Base-by-base conservation (phyloP, 2,113 vertebrate species). In the Cololabis saira region DNA sequence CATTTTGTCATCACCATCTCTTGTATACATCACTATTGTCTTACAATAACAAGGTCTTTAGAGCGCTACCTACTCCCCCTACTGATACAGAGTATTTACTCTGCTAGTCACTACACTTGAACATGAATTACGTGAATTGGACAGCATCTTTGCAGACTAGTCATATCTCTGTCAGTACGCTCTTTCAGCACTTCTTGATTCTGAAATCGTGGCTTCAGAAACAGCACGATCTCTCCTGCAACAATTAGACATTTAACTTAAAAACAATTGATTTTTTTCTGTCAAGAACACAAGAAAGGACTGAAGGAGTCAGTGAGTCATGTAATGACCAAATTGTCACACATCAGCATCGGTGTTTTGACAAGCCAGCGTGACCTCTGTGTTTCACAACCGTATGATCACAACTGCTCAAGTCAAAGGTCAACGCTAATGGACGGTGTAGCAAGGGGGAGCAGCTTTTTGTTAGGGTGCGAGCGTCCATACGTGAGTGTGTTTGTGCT, bases 311-410 rank as follows among this genome's bases (percentile, higher is more conserved):
- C 47, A 19, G 69, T 76, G 57, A 51, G 76, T 70, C 82, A 55
- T 50, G 33, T 37, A 11, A 11, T 9, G 1, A 37, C 33, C 33
- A 37, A 37, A 37, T 11, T 61, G 84, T 87, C 80, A 77, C 63
- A 19, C 76, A 67, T 87, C 78, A 85, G 55, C 57, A 13, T 30
- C 0, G 65, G 13, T 88, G 88, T 88, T 89, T 81, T 90, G 90
- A 90, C 88, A 83, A 70, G 82, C 42, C 47, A 1, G 52, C 45
- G 24, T 85, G 91, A 90, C 89, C 87, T 64, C 53, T 71, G 71
- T 82, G 89, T 86, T 87, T 77, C 84, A 72, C 83, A 79, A 91
- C 92, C 90, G 72, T 69, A 86, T 85, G 87, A 91, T 83, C 90
- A 89, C 81, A 76, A 86, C 57, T 33, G 71, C 40, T 59, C 50